A percentile compares a stretch with the other conserved stretches of the same genome.
Evolutionary conservation across 1,140 invertebrate species (phyloP).

Genomic region (Rhopalosiphum padi): DNA sequence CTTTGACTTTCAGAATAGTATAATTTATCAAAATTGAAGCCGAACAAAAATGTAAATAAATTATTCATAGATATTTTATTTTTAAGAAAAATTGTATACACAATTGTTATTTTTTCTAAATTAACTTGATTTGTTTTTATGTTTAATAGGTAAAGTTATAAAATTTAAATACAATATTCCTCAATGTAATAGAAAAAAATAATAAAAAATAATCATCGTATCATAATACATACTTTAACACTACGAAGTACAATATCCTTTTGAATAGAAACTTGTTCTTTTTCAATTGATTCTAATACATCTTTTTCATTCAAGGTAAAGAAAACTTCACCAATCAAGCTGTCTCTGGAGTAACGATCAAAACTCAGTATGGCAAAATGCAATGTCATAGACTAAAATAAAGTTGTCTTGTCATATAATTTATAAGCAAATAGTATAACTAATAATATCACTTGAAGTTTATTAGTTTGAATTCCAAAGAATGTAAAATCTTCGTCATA

Average conservation of each 20-base stretch:
- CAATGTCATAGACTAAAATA: constrained; percentile 78
- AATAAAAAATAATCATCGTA: background rate
- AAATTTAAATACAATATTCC: background rate
- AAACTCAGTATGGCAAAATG: constrained; percentile 96
- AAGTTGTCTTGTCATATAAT: constrained; percentile 9
- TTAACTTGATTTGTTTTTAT: too few species aligned
- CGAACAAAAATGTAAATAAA: too few species aligned
- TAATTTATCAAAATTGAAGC: too few species aligned
- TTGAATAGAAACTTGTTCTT: constrained; percentile 77
- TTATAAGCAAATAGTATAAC: background rate
- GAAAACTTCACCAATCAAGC: constrained; percentile 97
- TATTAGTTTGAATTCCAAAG: constrained; percentile 86
- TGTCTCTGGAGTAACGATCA: constrained; percentile 95
- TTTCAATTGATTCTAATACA: constrained; percentile 75
- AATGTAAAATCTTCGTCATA: constrained; percentile 98
- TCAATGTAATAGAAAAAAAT: background rate
- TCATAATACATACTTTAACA: constrained; percentile 72
- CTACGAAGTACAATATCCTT: constrained; percentile 86
- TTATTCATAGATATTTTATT: too few species aligned
- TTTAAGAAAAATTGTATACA: too few species aligned
- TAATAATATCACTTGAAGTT: constrained; percentile 69
- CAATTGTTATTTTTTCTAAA: too few species aligned
- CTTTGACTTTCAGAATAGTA: too few species aligned
- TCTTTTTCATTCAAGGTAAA: constrained; percentile 81
- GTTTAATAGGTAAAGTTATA: too few species aligned